Percentiles rank a stretch among this genome's conserved stretches.
phyloP scores from a whole-genome alignment of 1,140 invertebrate genomes.

The Oreohelix idahoensis region DNA sequence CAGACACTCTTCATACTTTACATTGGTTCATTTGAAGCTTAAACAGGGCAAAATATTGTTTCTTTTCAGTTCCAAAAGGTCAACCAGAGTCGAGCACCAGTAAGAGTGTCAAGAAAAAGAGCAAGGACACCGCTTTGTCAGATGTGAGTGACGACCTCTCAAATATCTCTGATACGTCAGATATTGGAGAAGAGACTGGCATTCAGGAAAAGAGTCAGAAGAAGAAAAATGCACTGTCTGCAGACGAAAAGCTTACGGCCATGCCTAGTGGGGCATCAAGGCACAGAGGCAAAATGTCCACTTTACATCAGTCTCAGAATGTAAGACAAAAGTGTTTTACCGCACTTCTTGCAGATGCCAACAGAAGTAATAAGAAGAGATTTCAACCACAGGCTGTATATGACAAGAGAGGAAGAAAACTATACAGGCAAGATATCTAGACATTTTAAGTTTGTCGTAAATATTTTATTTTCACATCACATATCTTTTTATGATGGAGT shows the following conservation, averaged over 20 bases:
- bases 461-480: too few relatives aligned
- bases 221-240: background rate
- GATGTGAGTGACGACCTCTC: conserved; percentile 16
- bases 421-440: background rate
- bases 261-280: background rate
- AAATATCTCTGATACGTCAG: conserved; percentile 6
- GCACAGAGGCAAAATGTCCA: background rate
- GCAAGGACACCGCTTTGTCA: background rate
- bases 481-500: too few relatives aligned
- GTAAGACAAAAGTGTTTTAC: too few relatives aligned
- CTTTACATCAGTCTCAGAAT: too few relatives aligned
- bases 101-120: background rate
- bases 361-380: background rate
- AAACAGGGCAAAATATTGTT: too few relatives aligned
- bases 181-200: background rate
- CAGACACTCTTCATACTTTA: too few relatives aligned
- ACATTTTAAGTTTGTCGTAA: background rate
- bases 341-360: background rate
- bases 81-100: background rate
- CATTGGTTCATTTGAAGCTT: too few relatives aligned
- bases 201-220: background rate
- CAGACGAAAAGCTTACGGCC: background rate
- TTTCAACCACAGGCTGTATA: background rate
- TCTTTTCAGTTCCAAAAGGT: background rate
- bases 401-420: background rate